phyloP scores from a whole-genome alignment of 2,888 invertebrate genomes.

The Drosophila trichaetosa region DNA sequence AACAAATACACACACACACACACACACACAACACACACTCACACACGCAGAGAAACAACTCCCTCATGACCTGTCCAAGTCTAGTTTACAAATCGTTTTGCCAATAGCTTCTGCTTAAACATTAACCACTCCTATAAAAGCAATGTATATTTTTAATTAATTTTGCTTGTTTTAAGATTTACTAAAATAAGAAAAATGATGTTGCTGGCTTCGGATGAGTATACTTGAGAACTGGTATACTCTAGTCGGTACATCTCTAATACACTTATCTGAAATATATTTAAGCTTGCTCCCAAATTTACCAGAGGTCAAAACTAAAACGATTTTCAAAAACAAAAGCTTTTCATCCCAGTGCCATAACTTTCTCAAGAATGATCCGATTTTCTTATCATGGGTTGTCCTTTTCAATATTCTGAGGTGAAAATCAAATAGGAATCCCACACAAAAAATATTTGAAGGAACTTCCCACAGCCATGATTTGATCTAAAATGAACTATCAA shows the following conservation, averaged over 20 bases:
- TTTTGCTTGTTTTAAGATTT: neutral
- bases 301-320: too few species aligned
- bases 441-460: too few species aligned
- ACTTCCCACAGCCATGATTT: too few species aligned
- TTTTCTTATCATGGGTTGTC: too few species aligned
- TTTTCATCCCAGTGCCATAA: too few species aligned
- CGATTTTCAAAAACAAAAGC: too few species aligned
- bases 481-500: too few species aligned
- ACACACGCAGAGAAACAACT: slow-evolving; percentile 1
- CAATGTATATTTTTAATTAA: neutral
- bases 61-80: slow-evolving; percentile 43
- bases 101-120: slow-evolving; percentile 40
- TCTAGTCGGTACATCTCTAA: neutral
- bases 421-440: too few species aligned
- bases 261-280: too few species aligned
- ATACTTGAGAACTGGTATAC: neutral
- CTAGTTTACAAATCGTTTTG: slow-evolving; percentile 42
- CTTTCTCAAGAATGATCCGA: too few species aligned
- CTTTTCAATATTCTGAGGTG: too few species aligned
- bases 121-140: slow-evolving; percentile 2
- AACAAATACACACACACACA: neutral
- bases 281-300: too few species aligned
- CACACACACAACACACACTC: neutral
- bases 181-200: neutral
- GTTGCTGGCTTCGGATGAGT: neutral